Base-by-base conservation (phyloP, 2,888 invertebrate species). In the Orthosia gracilis region DNA sequence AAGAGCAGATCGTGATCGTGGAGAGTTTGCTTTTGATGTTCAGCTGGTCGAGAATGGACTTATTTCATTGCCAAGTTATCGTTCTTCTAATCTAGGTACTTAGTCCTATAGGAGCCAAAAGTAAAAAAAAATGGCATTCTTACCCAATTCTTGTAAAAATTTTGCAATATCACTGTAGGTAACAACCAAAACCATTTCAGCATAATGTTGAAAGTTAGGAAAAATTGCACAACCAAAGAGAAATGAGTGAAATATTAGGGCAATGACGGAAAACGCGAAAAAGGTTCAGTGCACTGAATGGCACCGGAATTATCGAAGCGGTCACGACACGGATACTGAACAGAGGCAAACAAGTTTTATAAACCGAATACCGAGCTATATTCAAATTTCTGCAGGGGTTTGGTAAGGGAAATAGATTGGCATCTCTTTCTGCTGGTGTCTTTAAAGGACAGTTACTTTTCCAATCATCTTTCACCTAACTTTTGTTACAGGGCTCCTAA, bases 281-380 rank as follows among this genome's bases (percentile, higher is more conserved):
- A 85, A 87, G 80, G 85, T 79, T 84, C 85, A 78, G 68, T 85
- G 89, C 88, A 88, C 90, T 80, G 89, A 83, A 73, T 89, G 91
- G 90, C 87, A 90, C 89, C 87, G 87, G 75, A 75, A 86, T 89
- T 89, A 88, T 88, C 76, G 84, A 61, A 75, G 73, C 81, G 77
- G 82, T 89, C 90, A 88, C 89, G 86, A 78, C 83, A 84, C 69
- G 76, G 80, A 72, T 69, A 73, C 72, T 68, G 62, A 69, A 68
- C 69, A 57, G 59, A 75, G 54, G n/a, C 50, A 61, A 70, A 66
- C 54, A 47, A 55, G 52, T 71, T 71, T 57, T 66, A 68, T 55
- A 63, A 59, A 54, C 40, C 15, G 26, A 40, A 40, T 9, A 40
- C 40, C 40, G 9, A 40, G 40, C 1, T 40, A 40, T 52, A 45